Evolutionary conservation across 2,797 vertebrate species (phyloP).

Genomic region (Basileuterus tristriatus): DNA sequence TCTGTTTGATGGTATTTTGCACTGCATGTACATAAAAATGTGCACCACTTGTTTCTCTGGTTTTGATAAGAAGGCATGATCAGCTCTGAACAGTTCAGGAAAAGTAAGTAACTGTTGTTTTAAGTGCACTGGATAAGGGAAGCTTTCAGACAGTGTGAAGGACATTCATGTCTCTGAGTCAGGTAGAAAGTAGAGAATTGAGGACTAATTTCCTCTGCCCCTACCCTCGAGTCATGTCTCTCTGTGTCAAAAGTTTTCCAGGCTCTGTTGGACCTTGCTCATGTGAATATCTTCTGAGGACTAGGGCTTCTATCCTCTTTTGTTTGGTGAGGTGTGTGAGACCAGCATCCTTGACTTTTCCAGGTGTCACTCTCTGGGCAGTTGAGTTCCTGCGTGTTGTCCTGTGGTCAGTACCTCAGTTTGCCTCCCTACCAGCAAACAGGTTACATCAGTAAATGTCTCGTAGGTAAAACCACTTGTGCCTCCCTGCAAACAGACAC

Average conservation of each 20-base stretch:
- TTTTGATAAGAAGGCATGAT: not conserved
- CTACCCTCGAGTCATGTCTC: rapidly evolving
- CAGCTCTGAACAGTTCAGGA: not conserved
- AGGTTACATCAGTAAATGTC: not conserved
- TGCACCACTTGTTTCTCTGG: not conserved
- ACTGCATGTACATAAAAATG: not conserved
- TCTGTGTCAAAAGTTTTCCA: not conserved
- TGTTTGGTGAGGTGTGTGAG: not conserved
- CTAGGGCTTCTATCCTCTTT: not conserved
- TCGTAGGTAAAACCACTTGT: not conserved
- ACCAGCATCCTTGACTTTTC: not conserved
- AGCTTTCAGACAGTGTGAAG: not conserved
- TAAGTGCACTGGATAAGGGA: not conserved
- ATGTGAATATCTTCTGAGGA: not conserved
- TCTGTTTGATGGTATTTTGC: slow-evolving; percentile 39
- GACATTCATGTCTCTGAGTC: not conserved
- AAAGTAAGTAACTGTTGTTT: not conserved
- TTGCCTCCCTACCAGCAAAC: not conserved
- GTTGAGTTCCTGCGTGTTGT: not conserved
- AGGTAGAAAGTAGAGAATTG: not conserved
- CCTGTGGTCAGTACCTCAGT: not conserved
- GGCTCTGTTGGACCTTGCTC: not conserved
- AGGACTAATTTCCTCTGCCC: not conserved
- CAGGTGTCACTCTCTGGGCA: not conserved
- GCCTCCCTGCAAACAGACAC: not conserved